Evolutionary conservation across 2,797 vertebrate genomes (phyloP).

Genomic region (Alfaro cultratus): DNA sequence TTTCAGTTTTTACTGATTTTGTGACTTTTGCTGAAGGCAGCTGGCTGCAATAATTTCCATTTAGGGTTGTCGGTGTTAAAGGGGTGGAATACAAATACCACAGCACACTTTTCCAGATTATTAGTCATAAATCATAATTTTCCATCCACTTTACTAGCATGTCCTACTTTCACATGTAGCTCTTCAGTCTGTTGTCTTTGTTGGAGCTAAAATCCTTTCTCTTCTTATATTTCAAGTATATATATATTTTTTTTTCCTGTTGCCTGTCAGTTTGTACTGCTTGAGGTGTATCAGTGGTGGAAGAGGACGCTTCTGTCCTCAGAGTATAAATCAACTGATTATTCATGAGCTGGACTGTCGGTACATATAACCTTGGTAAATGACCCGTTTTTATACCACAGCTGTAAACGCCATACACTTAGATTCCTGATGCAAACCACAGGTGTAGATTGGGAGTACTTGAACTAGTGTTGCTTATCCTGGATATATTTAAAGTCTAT

Average conservation of each 20-base stretch:
- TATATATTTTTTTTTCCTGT: background rate
- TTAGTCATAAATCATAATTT: background rate
- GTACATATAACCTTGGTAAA: slow-evolving; percentile 63
- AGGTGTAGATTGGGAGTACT: slow-evolving; percentile 31
- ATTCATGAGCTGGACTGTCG: slow-evolving; percentile 59
- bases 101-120: background rate
- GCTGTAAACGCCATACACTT: slow-evolving; percentile 40
- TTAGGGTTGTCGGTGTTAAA: background rate
- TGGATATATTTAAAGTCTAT: slow-evolving; percentile 48
- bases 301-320: slow-evolving; percentile 58
- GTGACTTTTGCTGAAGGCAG: background rate
- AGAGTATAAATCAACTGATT: slow-evolving; percentile 57
- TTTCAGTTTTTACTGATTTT: background rate
- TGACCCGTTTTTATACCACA: slow-evolving; percentile 55
- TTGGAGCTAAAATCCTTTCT: slow-evolving; percentile 5
- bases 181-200: slow-evolving; percentile 29
- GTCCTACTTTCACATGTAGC: background rate
- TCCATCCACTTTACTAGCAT: background rate
- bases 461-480: slow-evolving; percentile 55
- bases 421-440: slow-evolving; percentile 50
- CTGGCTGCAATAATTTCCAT: background rate
- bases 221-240: slow-evolving; percentile 8
- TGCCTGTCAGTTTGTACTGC: slow-evolving; percentile 20
- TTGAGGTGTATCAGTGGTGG: slow-evolving; percentile 38
- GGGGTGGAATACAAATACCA: background rate